Conservation (phyloP, 2,113 vertebrate species). For the Thalassarche chlororhynchos region DNA sequence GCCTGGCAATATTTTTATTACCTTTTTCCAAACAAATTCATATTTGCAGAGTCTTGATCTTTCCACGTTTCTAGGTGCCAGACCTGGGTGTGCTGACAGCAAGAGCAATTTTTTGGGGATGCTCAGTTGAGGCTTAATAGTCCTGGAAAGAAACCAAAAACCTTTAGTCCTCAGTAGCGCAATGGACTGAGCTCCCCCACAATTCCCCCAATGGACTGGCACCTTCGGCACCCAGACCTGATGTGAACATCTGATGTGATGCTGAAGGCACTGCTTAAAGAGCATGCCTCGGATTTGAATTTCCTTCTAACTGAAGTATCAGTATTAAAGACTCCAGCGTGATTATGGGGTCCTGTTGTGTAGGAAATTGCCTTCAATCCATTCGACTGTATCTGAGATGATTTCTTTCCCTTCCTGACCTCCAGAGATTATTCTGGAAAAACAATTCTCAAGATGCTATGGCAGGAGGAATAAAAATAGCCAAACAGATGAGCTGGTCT, state of each 20-base stretch:
- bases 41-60: neutral
- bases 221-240: neutral
- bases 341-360: neutral
- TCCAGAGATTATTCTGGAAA: neutral
- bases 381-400: neutral
- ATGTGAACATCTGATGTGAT: neutral
- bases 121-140: neutral
- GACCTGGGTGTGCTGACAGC: neutral
- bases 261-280: neutral
- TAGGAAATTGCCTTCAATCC: neutral
- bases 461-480: constrained; percentile 22
- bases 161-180: neutral
- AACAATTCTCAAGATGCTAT: neutral
- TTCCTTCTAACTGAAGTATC: neutral
- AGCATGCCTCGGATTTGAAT: neutral
- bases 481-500: neutral
- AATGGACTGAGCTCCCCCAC: neutral
- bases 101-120: neutral
- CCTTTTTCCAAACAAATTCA: neutral
- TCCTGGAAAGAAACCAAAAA: neutral
- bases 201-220: neutral
- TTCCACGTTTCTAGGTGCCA: neutral
- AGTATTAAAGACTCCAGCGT: neutral
- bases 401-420: constrained; percentile 23
- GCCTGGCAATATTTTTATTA: neutral